These are phyloP conservation scores for Lasioglossum marginatum DNA, from an alignment of 2,888 invertebrate species.

Conservation along the genomic window DNA sequence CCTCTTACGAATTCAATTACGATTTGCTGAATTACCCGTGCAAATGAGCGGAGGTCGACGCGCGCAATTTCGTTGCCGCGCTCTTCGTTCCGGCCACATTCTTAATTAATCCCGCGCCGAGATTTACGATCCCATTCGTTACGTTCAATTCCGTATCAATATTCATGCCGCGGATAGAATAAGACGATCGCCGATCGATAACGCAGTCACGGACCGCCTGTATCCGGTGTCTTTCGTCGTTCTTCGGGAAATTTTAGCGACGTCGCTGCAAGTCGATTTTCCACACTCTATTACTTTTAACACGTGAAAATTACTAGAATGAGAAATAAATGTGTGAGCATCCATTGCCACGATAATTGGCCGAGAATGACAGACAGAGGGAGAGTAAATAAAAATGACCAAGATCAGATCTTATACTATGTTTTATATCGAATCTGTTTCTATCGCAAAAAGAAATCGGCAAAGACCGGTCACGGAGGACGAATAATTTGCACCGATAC, in stretches of 20 bases:
- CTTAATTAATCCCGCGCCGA: conserved; percentile 69
- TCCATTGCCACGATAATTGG: neutral
- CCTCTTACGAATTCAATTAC: conserved; percentile 71
- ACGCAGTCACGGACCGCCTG: neutral
- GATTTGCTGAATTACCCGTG: conserved; percentile 74
- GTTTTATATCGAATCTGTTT: neutral
- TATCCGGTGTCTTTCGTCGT: neutral
- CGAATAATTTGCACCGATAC: conserved; percentile 37
- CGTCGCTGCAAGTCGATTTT: neutral
- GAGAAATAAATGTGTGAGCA: too few species aligned
- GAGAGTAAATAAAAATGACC: neutral
- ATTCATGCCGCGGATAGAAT: conserved; percentile 62
- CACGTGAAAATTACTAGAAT: too few species aligned
- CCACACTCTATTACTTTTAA: too few species aligned
- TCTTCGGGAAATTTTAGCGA: neutral
- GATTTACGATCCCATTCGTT: conserved; percentile 73
- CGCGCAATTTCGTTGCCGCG: conserved; percentile 60
- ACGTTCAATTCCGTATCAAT: conserved; percentile 70
- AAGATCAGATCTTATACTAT: neutral
- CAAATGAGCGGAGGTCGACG: conserved; percentile 65
- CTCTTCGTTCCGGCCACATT: conserved; percentile 34
- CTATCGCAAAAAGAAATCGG: neutral
- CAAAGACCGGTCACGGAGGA: neutral
- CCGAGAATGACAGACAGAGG: neutral
- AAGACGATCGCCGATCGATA: conserved; percentile 49